Evolutionary conservation across 1,140 invertebrate species (phyloP).

Genomic region (Lithobius niger): DNA sequence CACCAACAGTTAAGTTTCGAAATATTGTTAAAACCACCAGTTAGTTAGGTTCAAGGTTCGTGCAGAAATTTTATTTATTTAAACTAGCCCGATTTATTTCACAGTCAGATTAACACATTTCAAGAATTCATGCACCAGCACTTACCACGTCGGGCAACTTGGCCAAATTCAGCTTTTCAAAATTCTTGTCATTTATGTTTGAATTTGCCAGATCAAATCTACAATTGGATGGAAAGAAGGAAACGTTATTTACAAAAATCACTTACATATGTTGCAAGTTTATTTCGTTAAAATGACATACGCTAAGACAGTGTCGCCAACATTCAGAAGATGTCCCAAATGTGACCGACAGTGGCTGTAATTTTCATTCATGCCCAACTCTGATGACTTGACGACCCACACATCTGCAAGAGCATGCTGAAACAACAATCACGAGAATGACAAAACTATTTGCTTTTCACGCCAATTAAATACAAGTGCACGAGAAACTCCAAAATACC

Average conservation of each 20-base stretch:
- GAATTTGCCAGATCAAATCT: slow-evolving; percentile 76
- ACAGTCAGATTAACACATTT: too few relatives aligned
- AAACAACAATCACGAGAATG: too few relatives aligned
- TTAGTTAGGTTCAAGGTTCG: too few relatives aligned
- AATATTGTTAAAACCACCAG: too few relatives aligned
- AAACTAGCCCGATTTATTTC: too few relatives aligned
- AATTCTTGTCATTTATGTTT: slow-evolving; percentile 78
- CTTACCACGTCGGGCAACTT: slow-evolving; percentile 64
- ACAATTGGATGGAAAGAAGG: slow-evolving; percentile 19
- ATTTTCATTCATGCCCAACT: slow-evolving; percentile 71
- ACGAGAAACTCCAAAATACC: too few relatives aligned
- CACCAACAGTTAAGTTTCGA: too few relatives aligned
- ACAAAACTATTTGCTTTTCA: too few relatives aligned
- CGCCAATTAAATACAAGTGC: too few relatives aligned
- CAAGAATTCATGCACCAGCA: too few relatives aligned
- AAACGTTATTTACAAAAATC: slow-evolving; percentile 12
- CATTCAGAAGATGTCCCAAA: slow-evolving; percentile 81
- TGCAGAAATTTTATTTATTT: too few relatives aligned
- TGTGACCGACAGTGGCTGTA: slow-evolving; percentile 78
- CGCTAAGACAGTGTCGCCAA: slow-evolving; percentile 86
- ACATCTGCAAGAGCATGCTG: slow-evolving; percentile 82
- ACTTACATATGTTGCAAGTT: background rate
- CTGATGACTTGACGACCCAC: slow-evolving; percentile 80
- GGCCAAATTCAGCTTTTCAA: slow-evolving; percentile 63
- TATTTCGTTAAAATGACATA: slow-evolving; percentile 31